These are phyloP conservation scores for Himalopsyche kuldschensis DNA, from an alignment of 2,888 invertebrate genomes.

Conservation along the genomic window DNA sequence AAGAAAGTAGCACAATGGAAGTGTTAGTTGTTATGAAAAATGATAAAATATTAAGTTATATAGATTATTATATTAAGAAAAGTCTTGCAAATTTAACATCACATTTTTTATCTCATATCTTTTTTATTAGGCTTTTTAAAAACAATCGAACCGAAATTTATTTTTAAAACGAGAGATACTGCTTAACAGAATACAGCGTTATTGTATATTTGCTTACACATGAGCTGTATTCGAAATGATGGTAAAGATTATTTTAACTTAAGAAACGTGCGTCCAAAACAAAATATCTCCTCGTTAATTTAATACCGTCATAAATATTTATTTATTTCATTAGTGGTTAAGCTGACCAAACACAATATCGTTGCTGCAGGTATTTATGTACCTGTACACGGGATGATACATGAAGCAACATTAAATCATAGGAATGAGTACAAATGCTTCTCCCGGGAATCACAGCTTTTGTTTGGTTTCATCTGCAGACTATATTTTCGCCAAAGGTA, in stretches of 20 bases:
- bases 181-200: too few species aligned
- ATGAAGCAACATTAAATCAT: slow-evolving; percentile 23
- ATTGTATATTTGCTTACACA: too few species aligned
- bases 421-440: slow-evolving; percentile 27
- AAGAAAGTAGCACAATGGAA: too few species aligned
- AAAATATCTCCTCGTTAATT: background rate
- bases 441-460: slow-evolving; percentile 14
- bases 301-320: background rate
- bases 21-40: too few species aligned
- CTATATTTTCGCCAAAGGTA: background rate
- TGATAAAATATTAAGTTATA: too few species aligned
- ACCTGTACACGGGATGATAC: slow-evolving; percentile 7
- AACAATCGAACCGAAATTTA: too few species aligned
- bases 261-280: background rate
- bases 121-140: too few species aligned
- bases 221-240: too few species aligned
- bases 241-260: background rate
- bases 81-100: too few species aligned
- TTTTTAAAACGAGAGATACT: too few species aligned
- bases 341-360: background rate
- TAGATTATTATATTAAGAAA: too few species aligned
- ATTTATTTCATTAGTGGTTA: background rate
- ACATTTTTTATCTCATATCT: too few species aligned
- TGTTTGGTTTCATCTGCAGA: background rate
- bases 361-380: background rate